Base-by-base conservation (phyloP, 1,140 invertebrate genomes). In the Drosophila ficusphila region DNA sequence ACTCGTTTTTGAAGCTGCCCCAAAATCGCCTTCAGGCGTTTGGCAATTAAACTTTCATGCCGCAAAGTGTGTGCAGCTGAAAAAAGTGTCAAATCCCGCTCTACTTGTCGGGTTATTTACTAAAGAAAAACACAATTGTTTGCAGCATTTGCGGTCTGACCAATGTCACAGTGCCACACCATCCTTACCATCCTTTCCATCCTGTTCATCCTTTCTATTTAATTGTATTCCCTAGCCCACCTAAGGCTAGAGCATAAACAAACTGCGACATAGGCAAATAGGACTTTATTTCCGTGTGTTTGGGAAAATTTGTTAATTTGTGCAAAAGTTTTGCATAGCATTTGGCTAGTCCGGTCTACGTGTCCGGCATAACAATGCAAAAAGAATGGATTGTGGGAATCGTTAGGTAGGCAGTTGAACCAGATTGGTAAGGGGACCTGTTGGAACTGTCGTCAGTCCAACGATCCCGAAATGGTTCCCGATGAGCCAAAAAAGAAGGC, bases 121-220 rank as follows among this genome's bases (percentile, higher is more conserved):
- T 86, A 88, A 86, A 81, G 81, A 88, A 86, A 77, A 88, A 86
- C 82, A 86, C 82, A 85, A 88, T 88, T 86, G 81, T 86, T 86
- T 88, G 81, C 61, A 70, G 62, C 81, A 86, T 77, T 81, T 85
- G 82, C 52, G 82, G 72, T 29, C 44, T 44, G 67, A 16, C 33
- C 71, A 58, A n/a, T 8, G 36, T 34, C 36, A 2, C 49, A 29
- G n/a, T 19, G n/a, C 18, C 36, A 8, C 25, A 16, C 18, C 36
- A 8, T 11, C 49, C 8, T n/a, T 2, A 2, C 67, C 67, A 34
- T 2, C 47, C 54, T 46, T 27, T 51, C 60, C 49, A 34, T 47
- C 41, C 72, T 51, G 14, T 29, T 12, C 36, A 39, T 19, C 60
- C 58, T 29, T 64, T 39, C 36, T 11, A 21, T 29, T 49, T 67